These are phyloP conservation scores for Euborellia annulipes DNA, from an alignment of 1,140 invertebrate genomes.

Conservation along the genomic window DNA sequence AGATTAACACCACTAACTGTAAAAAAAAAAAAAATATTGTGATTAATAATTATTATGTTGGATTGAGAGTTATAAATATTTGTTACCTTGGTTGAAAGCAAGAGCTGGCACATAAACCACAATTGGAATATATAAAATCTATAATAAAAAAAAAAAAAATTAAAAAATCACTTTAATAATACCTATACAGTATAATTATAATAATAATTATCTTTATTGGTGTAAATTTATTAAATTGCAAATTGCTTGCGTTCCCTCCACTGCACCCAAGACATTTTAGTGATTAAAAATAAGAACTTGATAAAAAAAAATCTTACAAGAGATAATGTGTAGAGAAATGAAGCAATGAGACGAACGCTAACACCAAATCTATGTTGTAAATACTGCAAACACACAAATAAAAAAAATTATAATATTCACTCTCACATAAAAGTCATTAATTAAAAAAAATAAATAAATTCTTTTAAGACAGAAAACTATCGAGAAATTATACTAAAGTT, in stretches of 20 bases:
- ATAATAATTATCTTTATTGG: too few relatives aligned
- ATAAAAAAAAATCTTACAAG: conserved; percentile 34
- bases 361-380: conserved; percentile 59
- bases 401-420: too few relatives aligned
- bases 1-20: conserved; percentile 74
- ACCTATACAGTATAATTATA: too few relatives aligned
- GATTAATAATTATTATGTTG: conserved; percentile 7
- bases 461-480: too few relatives aligned
- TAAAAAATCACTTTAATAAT: too few relatives aligned
- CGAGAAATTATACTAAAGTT: too few relatives aligned
- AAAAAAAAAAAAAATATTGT: conserved; percentile 23
- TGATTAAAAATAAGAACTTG: neutral
- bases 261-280: too few relatives aligned
- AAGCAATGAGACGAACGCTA: conserved; percentile 52
- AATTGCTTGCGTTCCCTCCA: too few relatives aligned
- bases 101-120: conserved; percentile 58
- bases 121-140: conserved; percentile 39
- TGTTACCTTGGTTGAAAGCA: conserved; percentile 55
- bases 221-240: too few relatives aligned
- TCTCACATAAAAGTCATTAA: too few relatives aligned
- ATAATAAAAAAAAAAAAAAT: too few relatives aligned
- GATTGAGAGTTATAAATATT: conserved; percentile 5
- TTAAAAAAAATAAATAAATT: too few relatives aligned
- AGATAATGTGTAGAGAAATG: conserved; percentile 48
- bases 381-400: conserved; percentile 64